Evolutionary conservation across 2,888 invertebrate species (phyloP).

Genomic region (Hipparchia semele): DNA sequence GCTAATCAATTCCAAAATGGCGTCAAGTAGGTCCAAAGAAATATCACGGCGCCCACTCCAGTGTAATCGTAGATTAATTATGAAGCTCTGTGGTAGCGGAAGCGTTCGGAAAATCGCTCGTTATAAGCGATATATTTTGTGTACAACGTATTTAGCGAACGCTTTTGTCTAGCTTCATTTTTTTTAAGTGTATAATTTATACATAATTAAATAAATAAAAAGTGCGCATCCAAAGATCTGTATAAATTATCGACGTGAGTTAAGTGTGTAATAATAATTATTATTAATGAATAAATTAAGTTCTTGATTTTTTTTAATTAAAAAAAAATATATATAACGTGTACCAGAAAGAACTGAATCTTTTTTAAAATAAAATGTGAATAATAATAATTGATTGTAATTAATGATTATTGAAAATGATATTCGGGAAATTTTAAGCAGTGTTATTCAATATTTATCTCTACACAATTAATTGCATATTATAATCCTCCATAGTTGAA

Average conservation of each 20-base stretch:
- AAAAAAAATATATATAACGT: conserved; percentile 41
- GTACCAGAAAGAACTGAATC: conserved; percentile 44
- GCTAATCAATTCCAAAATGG: too few species aligned
- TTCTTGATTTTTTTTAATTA: conserved; percentile 37
- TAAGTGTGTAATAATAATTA: conserved; percentile 27
- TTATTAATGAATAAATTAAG: conserved; percentile 43
- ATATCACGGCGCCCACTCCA: too few species aligned
- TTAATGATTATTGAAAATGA: conserved; percentile 20
- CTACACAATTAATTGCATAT: not conserved
- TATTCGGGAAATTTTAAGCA: conserved; percentile 28
- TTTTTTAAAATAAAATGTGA: conserved; percentile 27
- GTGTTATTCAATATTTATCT: conserved; percentile 12
- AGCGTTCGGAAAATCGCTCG: too few species aligned
- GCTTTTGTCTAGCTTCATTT: conserved; percentile 31
- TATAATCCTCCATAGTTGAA: not conserved
- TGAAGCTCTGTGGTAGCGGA: too few species aligned
- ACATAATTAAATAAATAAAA: conserved; percentile 24
- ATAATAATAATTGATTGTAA: conserved; percentile 23
- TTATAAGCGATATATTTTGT: not conserved
- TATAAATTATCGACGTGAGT: conserved; percentile 41
- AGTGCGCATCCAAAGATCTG: conserved; percentile 50
- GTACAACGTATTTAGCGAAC: not conserved
- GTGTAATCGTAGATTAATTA: too few species aligned
- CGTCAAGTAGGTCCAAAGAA: too few species aligned
- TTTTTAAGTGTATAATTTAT: conserved; percentile 34